Evolutionary conservation across 2,888 invertebrate species (phyloP).

Genomic region (Acrobasis consociella): DNA sequence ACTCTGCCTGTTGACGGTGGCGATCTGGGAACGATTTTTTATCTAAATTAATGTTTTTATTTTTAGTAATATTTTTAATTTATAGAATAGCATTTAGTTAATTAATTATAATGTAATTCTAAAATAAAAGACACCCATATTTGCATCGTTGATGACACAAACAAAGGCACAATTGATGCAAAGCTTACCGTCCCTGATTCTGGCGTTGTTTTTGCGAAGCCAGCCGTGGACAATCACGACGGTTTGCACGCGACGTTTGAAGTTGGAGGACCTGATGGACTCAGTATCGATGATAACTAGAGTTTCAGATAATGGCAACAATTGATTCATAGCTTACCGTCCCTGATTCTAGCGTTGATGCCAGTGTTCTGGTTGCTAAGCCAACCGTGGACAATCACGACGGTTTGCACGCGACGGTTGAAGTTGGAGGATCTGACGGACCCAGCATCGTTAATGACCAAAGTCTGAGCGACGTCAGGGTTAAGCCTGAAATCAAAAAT

Average conservation of each 20-base stretch:
- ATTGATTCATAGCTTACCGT: neutral
- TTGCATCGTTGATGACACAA: no score
- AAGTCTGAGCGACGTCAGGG: slow-evolving; percentile 37
- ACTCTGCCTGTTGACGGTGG: no score
- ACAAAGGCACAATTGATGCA: no score
- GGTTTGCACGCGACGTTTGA: no score
- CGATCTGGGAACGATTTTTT: no score
- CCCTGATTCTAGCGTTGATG: slow-evolving; percentile 32
- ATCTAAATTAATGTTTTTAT: no score
- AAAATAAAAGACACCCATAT: no score
- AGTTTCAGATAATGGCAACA: neutral
- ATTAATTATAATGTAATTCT: no score
- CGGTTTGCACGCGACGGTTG: slow-evolving; percentile 42
- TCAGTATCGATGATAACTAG: slow-evolving; percentile 44
- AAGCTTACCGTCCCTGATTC: neutral
- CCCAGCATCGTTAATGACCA: slow-evolving; percentile 43
- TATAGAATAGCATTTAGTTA: no score
- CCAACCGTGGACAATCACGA: slow-evolving; percentile 57
- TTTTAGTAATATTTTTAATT: no score
- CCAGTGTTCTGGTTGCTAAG: slow-evolving; percentile 42
- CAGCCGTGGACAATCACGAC: no score
- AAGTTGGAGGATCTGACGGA: slow-evolving; percentile 50
- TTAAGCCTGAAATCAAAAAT: slow-evolving; percentile 43
- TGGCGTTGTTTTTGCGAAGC: neutral
- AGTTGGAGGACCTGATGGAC: neutral